Conservation (phyloP, 2,797 vertebrate species). For the Siniperca obscura region DNA sequence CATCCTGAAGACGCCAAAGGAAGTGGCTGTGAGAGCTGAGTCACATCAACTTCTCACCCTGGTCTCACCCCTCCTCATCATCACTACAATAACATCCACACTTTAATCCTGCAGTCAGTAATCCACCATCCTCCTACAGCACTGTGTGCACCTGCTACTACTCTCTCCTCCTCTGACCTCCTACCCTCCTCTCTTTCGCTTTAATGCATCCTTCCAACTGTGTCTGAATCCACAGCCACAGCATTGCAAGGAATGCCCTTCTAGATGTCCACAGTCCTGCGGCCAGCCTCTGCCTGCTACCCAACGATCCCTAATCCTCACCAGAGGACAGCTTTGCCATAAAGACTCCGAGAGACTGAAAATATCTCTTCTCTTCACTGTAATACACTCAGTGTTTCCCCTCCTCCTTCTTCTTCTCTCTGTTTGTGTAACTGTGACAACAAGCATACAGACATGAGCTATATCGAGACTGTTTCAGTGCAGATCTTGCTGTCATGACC, state of each 20-base stretch:
- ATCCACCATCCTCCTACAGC: conserved; percentile 23
- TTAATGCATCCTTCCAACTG: conserved; percentile 1
- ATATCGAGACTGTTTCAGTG: conserved; percentile 27
- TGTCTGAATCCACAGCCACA: conserved; percentile 34
- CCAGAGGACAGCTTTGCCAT: conserved; percentile 8
- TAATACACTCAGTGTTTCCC: conserved; percentile 10
- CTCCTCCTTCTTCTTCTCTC: conserved; percentile 21
- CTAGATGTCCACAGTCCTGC: conserved; percentile 15
- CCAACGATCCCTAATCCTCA: conserved; percentile 35
- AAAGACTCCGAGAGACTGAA: conserved; percentile 17
- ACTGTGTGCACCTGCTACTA: conserved; percentile 40
- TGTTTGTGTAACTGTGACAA: conserved; percentile 32
- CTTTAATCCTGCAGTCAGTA: conserved; percentile 36
- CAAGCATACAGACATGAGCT: conserved; percentile 22
- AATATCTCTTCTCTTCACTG: conserved; percentile 34
- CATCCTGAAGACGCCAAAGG: conserved; percentile 50
- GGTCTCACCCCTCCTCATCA: conserved; percentile 22
- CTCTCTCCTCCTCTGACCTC: conserved; percentile 1
- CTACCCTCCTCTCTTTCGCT: background rate
- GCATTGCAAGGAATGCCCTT: conserved; percentile 27
- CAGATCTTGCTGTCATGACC: conserved; percentile 14
- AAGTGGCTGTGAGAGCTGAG: conserved; percentile 55
- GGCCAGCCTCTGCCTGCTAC: conserved; percentile 6
- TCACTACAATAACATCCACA: conserved; percentile 6
- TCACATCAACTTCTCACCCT: conserved; percentile 54